Base-by-base conservation (phyloP, 2,888 invertebrate genomes). In the Agrypnus murinus region DNA sequence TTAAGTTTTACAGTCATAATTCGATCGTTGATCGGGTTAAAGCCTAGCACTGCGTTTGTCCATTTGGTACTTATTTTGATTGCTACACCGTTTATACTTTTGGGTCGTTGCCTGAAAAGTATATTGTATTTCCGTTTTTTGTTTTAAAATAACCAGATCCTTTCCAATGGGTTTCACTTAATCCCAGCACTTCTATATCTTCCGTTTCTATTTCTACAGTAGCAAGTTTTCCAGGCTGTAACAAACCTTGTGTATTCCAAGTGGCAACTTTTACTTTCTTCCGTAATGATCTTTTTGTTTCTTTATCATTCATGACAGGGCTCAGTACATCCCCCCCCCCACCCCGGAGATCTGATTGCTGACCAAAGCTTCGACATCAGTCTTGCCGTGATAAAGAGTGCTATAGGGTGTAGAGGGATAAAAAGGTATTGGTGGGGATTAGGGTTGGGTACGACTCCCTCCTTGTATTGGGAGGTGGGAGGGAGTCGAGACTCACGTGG, bases 311-410 rank as follows among this genome's bases (percentile, higher is more conserved):
- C 10, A 36, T 36, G 36, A 36, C 15, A 46, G 12, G 8, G 46
- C 46, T 46, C 15, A n/a, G n/a, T n/a, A 46, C 46, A 46, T 46
- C 12, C 19, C 46, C 46, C 46, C 46, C n/a, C n/a, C n/a, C n/a
- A n/a, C n/a, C n/a, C 46, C 17, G 46, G 46, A 46, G 12, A 46
- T 46, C 19, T n/a, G 46, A 46, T 3, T 46, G 46, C n/a, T n/a
- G n/a, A n/a, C n/a, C n/a, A n/a, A n/a, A n/a, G n/a, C n/a, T n/a
- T n/a, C n/a, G n/a, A n/a, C n/a, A n/a, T n/a, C n/a, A n/a, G n/a
- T n/a, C n/a, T n/a, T n/a, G n/a, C n/a, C n/a, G n/a, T n/a, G n/a
- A n/a, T n/a, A n/a, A n/a, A n/a, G n/a, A n/a, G n/a, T n/a, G n/a
- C n/a, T n/a, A n/a, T n/a, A n/a, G n/a, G n/a, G n/a, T n/a, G n/a